Evolutionary conservation across 2,888 invertebrate species (phyloP), one percentile per base, ranked within the genome.

Genomic region (Volucella zonaria): DNA sequence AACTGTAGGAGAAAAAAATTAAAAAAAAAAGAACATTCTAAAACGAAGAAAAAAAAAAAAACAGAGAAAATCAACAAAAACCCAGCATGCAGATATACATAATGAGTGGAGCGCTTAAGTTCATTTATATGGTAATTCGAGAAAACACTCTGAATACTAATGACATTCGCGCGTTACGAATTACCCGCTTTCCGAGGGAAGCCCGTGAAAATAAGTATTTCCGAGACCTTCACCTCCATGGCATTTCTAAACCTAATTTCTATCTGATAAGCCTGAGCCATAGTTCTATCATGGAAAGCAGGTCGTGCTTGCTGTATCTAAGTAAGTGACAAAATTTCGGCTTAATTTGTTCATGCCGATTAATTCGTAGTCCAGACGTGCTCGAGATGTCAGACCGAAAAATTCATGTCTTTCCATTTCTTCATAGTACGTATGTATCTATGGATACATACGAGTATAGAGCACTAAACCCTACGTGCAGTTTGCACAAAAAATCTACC

Each of bases 101-200:
- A 79, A 79, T 79, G 79, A 79, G 79, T 79, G 79, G 67, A 62
- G 68, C 74, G 68, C 75, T 81, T 81, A 70, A 81, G 75, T 75
- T 74, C 74, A 75, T 81, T 81, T 81, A 81, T 81, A 81, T 81
- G 80, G 74, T 81, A 81, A 81, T 81, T 81, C 59, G 74, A 31
- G 56, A 56, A 64, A 70, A 66, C 78, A 66, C 64, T 79, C 71
- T 79, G 78, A 81, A 80, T 80, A 80, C 80, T 80, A 80, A 80
- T 79, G 58, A 51, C 52, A 66, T 15, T 18, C 47, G 59, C 71
- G 66, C 64, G 47, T 40, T 64, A 66, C 64, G 64, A 71, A 73
- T 79, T 71, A 66, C 31, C 31, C 31, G 31, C 31, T 31, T 73
- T 73, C 64, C 40, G n/a, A 58, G 56, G 51, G 45, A 71, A 62